Conservation (phyloP, 2,797 vertebrate genomes). For the Gallinago solitaria region DNA sequence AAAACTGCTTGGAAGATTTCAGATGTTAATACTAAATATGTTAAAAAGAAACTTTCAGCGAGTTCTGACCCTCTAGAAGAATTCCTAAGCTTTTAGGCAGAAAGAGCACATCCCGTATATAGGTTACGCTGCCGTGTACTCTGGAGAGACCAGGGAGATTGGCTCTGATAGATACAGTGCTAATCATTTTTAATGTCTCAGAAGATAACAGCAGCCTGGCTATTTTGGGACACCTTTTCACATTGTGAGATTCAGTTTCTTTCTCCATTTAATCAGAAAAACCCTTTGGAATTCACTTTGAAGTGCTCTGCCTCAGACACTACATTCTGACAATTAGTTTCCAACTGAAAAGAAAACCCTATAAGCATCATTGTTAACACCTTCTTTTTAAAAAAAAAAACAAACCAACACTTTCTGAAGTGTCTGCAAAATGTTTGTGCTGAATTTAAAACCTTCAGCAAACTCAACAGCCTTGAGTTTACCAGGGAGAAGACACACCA, state of each 20-base stretch:
- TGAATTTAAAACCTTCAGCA: background rate
- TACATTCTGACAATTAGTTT: background rate
- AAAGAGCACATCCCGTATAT: slow-evolving; percentile 20
- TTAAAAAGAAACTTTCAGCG: background rate
- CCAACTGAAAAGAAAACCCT: background rate
- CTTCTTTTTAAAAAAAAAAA: too few relatives aligned
- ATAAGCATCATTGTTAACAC: background rate
- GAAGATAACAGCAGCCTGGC: slow-evolving; percentile 46
- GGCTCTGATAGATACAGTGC: background rate
- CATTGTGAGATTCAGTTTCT: background rate
- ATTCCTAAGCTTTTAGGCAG: background rate
- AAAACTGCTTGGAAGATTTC: background rate
- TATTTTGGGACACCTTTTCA: slow-evolving; percentile 44
- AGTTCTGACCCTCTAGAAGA: slow-evolving; percentile 32
- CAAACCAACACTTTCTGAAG: background rate
- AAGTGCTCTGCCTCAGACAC: background rate
- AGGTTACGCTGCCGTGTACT: slow-evolving; percentile 2
- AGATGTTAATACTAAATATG: background rate
- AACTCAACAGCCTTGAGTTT: background rate
- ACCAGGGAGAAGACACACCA: background rate
- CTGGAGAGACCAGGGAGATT: slow-evolving; percentile 15
- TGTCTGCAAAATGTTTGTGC: background rate
- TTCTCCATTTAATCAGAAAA: slow-evolving; percentile 12
- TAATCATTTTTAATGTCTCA: slow-evolving; percentile 42
- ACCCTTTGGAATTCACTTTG: slow-evolving; percentile 9